phyloP scores from a whole-genome alignment of 1,140 invertebrate species.

The Antheraea pernyi region DNA sequence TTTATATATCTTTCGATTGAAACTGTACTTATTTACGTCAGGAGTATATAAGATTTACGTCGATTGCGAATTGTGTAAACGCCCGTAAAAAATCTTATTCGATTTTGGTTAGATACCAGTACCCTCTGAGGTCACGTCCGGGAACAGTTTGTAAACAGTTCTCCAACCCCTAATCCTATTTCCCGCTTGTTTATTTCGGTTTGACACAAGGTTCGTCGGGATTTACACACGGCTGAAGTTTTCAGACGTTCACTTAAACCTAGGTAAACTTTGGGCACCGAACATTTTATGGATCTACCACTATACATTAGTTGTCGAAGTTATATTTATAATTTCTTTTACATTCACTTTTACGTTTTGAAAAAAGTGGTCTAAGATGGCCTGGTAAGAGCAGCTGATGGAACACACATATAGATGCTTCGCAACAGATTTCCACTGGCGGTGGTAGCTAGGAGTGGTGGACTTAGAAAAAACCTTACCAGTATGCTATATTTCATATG shows the following conservation, averaged over 20 bases:
- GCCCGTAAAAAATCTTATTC: constrained; percentile 35
- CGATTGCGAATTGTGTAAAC: constrained; percentile 29
- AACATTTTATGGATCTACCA: not conserved
- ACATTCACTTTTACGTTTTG: too few species aligned
- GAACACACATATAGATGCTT: too few species aligned
- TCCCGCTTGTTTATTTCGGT: constrained; percentile 45
- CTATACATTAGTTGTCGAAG: not conserved
- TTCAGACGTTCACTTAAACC: constrained; percentile 22
- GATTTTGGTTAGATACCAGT: constrained; percentile 21
- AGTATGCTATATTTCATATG: too few species aligned
- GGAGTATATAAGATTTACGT: constrained; percentile 15
- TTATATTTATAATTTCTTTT: not conserved
- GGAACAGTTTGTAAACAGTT: constrained; percentile 54
- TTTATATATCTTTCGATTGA: too few species aligned
- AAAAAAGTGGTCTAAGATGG: too few species aligned
- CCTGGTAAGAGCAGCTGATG: too few species aligned
- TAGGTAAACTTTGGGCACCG: constrained; percentile 15
- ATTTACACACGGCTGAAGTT: constrained; percentile 29
- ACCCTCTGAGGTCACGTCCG: constrained; percentile 44
- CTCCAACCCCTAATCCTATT: constrained; percentile 43
- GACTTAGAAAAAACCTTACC: too few species aligned
- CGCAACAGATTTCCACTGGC: too few species aligned
- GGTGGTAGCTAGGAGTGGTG: too few species aligned
- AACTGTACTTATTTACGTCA: not conserved
- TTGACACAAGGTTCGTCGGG: constrained; percentile 32